Evolutionary conservation across 1,140 invertebrate species (phyloP).

Genomic region (Drosophila triauraria): DNA sequence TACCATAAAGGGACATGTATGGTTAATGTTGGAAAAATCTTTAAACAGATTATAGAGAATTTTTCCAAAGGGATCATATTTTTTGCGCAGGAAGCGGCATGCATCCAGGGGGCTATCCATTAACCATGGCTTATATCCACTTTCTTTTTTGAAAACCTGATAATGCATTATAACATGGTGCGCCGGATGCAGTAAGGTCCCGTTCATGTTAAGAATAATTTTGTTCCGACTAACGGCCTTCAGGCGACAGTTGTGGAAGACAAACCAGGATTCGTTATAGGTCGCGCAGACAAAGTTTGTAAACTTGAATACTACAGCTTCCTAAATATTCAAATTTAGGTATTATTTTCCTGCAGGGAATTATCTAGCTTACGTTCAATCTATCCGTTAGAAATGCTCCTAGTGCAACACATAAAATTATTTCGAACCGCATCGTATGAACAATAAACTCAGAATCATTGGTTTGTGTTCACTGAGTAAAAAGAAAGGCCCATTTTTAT

Average conservation of each 20-base stretch:
- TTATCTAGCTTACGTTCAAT: neutral
- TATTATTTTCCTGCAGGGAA: neutral
- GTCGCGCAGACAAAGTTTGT: constrained; percentile 18
- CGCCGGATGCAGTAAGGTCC: constrained; percentile 11
- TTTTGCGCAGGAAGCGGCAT: constrained; percentile 4
- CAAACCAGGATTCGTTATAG: constrained; percentile 28
- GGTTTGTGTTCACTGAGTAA: neutral
- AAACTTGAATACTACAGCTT: constrained; percentile 23
- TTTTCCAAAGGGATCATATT: neutral
- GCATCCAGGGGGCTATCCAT: constrained; percentile 7
- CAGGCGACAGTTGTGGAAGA: constrained; percentile 19
- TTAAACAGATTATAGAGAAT: constrained; percentile 8
- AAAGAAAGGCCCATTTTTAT: neutral
- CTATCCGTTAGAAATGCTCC: neutral
- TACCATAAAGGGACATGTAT: constrained; percentile 33
- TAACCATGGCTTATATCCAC: constrained; percentile 33
- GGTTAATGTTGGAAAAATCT: constrained; percentile 31
- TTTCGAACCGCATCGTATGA: constrained; percentile 1
- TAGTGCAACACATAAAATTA: neutral
- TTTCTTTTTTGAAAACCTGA: constrained; percentile 24
- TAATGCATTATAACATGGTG: neutral
- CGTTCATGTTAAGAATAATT: constrained; percentile 7
- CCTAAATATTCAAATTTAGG: neutral
- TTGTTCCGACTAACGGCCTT: constrained; percentile 19
- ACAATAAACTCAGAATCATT: neutral